Base-by-base conservation (phyloP, 2,888 invertebrate genomes). In the Eupithecia insigniata region DNA sequence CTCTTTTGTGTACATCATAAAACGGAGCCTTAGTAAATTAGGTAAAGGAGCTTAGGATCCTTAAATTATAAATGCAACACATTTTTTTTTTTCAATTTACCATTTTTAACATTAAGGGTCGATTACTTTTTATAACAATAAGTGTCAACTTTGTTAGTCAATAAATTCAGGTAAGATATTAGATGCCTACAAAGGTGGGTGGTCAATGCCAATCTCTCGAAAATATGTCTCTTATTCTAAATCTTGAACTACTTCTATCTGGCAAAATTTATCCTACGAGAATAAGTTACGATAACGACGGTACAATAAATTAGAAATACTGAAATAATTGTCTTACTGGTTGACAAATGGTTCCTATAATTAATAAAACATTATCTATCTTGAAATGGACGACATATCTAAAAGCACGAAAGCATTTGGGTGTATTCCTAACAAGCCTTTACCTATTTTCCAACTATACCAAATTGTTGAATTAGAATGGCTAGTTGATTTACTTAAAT, bases 1-100 rank as follows among this genome's bases (percentile, higher is more conserved):
- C 81, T 86, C 84, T 89, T 88, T 90, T 90, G 91, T 92, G 91
- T 91, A 90, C 87, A 85, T 85, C 81, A 85, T 82, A 80, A 80
- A 82, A 58, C 28, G 36, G 12, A 28, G 36, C 70, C 62, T 66
- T 62, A 68, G 46, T 36, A 66, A 30, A 67, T 66, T 26, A 65
- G 55, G 6, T 28, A 28, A 55, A 34, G 61, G 30, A 22, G 8
- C 32, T n/a, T 16, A 34, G n/a, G 12, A 36, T 62, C 36, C n/a
- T 14, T n/a, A 22, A 34, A 62, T 62, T 62, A 32, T 32, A 32
- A 18, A n/a, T 28, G 28, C n/a, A 8, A n/a, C 8, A 46, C 18
- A 51, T 22, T 12, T 55, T 1, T 55, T 55, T 55, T 18, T n/a
- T 30, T 18, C 16, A 60, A 30, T 30, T 60, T 60, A 0, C 1